These are phyloP conservation scores for Tyrannus savana DNA, from an alignment of 2,113 vertebrate genomes.

Conservation along the genomic window DNA sequence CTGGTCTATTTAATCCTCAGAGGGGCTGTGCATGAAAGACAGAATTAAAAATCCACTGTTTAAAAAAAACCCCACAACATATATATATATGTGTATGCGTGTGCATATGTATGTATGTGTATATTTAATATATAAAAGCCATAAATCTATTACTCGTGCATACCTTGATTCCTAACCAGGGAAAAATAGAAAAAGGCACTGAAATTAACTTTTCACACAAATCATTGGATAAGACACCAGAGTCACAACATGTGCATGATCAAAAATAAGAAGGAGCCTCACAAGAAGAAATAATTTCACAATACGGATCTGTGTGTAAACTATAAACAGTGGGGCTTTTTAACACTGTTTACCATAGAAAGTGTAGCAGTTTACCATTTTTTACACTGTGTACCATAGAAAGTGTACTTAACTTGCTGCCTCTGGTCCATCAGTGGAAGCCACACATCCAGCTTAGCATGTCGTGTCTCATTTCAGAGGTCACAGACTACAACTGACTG, in stretches of 20 bases:
- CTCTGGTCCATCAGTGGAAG: neutral
- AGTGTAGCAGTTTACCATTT: neutral
- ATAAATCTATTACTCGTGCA: slow-evolving; percentile 24
- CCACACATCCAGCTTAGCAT: neutral
- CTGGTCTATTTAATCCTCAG: neutral
- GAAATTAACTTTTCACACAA: slow-evolving; percentile 11
- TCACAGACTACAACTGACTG: neutral
- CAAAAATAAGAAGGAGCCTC: neutral
- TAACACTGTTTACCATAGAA: neutral
- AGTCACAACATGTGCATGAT: neutral
- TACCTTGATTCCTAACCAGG: neutral
- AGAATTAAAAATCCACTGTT: neutral
- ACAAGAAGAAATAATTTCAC: neutral
- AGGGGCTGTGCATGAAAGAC: neutral
- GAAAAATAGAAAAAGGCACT: neutral
- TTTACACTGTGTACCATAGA: neutral
- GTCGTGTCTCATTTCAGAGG: neutral
- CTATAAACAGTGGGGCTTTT: neutral
- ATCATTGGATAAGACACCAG: neutral
- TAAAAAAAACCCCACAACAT: neutral
- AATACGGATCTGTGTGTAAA: neutral
- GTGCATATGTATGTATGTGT: neutral
- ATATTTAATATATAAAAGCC: neutral
- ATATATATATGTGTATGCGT: no score
- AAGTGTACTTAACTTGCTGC: neutral